phyloP scores from a whole-genome alignment of 1,140 invertebrate genomes.

The Aphelenchoides fujianensis region DNA sequence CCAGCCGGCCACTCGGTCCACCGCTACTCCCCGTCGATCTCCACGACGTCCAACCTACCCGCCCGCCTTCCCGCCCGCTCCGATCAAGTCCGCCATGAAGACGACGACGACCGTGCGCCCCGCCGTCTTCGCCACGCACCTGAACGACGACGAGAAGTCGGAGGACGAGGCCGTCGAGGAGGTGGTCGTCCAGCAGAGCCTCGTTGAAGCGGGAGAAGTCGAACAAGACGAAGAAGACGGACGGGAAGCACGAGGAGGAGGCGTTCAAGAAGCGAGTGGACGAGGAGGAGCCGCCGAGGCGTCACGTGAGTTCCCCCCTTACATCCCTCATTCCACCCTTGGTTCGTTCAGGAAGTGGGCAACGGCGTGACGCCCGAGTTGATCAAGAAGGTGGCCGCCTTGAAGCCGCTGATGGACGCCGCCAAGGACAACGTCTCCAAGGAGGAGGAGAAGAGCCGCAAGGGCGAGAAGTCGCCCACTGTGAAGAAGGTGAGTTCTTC shows the following conservation, averaged over 20 bases:
- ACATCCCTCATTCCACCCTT: neutral
- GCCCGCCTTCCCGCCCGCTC: neutral
- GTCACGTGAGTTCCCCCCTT: neutral
- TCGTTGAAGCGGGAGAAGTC: neutral
- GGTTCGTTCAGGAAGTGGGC: neutral
- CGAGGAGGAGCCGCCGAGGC: neutral
- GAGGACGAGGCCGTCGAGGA: neutral
- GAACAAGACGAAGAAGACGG: neutral
- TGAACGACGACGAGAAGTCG: slow-evolving; percentile 1
- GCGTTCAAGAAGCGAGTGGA: neutral
- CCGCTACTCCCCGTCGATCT: neutral
- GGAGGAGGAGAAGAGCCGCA: neutral
- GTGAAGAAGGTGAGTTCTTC: slow-evolving; percentile 9
- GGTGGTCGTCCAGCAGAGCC: neutral
- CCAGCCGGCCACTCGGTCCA: neutral
- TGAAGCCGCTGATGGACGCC: slow-evolving; percentile 10
- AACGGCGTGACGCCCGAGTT: slow-evolving; percentile 2
- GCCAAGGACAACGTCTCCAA: neutral
- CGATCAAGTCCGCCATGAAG: neutral
- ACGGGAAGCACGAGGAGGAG: neutral
- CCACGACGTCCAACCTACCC: neutral
- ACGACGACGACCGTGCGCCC: neutral
- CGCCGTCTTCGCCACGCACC: neutral
- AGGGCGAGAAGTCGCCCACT: neutral
- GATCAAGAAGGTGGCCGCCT: slow-evolving; percentile 4